Evolutionary conservation across 2,888 invertebrate species (phyloP), one percentile per base, ranked within the genome.

Genomic region (Limnephilus rhombicus): DNA sequence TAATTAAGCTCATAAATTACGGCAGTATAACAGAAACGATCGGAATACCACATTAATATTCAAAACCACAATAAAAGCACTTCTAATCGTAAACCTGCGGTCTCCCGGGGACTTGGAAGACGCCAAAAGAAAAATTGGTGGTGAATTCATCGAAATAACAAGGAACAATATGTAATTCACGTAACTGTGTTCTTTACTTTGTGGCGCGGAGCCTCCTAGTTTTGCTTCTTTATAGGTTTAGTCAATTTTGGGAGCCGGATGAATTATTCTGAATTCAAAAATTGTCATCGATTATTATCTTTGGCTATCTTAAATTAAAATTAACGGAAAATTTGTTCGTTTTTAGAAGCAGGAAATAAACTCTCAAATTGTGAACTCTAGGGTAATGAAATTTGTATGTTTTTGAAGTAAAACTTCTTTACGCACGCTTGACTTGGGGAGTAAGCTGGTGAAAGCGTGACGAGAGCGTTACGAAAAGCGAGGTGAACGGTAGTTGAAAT

Each of bases 11-110:
- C 68, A 68, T 68, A 68, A 68, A 68, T 68, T n/a, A 68, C 68
- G 24, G 9, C 45, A n/a, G 29, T 45, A 86, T 86, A 45, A 37
- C 45, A 86, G 29, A 45, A 86, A 86, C 86, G 86, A 45, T 86
- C 41, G 45, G 86, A 45, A 86, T 49, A 86, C 49, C 29, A 86
- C 86, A 86, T 86, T 86, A 86, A 86, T 86, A 86, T 86, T 86
- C 86, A 86, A 86, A 86, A n/a, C 68, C 45, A 83, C 83, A 34
- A 83, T 83, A 41, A 83, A 83, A 83, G 37, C 83, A 83, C 37
- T 83, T 83, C 83, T 41, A 83, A 37, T 83, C 83, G 37, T 37
- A 37, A 83, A 37, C 83, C 83, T 83, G 83, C 18, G 18, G 18
- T 41, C 83, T 34, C 34, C 37, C 24, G 83, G 83, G n/a, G 34